Base-by-base conservation (phyloP, 2,113 vertebrate species). In the Megaptera novaeangliae region DNA sequence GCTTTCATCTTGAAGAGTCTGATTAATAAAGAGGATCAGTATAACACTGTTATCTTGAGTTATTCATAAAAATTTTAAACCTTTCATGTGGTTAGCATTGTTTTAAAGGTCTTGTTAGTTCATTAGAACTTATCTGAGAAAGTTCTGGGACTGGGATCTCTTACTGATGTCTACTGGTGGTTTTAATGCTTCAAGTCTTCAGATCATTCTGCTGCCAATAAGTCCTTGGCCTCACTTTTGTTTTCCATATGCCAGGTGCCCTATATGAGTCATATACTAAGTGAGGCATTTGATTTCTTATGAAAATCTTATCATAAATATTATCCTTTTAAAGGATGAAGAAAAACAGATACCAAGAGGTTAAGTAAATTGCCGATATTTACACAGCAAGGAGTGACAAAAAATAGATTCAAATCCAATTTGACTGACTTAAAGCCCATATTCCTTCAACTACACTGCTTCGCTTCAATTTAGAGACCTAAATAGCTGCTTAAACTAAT, bases 351-450 rank as follows among this genome's bases (percentile, higher is more conserved):
- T 27, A 93, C 6, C 59, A 61, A 94, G 36, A 87, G 12, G 44
- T 72, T 97, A 91, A 64, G 13, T 57, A 69, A 91, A 69, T 46
- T 72, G 49, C 17, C 25, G 18, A 74, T 27, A 46, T 80, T 80
- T 84, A 91, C 3, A 66, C 2, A 84, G 20, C 1, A 13, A 94
- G 41, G 23, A 49, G 6, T n/a, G 46, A 13, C 9, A 66, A 94
- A 96, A 90, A 81, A 64, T 7, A 96, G 49, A 63, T 78, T 49
- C 36, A 82, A 97, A 89, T 94, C 61, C 36, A 92, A 72, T 63
- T 82, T 92, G 21, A 64, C 34, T 86, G 12, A 57, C 20, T 89
- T 27, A 89, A 85, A 41, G 29, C 31, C 31, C 29, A 61, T 49
- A 71, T 63, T 66, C 31, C 75, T 95, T 72, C 57, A 84, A 74